phyloP scores from a whole-genome alignment of 1,140 invertebrate genomes.

The Neodiprion fabricii region DNA sequence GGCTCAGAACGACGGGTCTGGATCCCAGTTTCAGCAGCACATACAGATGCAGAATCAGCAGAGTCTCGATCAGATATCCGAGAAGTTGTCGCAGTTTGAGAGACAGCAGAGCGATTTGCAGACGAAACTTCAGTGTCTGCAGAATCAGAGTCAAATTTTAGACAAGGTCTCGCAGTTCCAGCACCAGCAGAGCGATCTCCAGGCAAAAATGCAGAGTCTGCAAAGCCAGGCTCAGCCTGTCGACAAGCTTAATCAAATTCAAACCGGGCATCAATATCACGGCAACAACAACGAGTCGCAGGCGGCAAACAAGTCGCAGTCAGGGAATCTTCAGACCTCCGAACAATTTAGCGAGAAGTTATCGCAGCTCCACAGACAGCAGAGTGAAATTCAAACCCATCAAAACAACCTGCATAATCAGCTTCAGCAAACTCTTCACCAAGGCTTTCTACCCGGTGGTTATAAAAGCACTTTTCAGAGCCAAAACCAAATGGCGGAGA shows the following conservation, averaged over 20 bases:
- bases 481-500: constrained; percentile 46
- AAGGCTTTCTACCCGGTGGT: constrained; percentile 36
- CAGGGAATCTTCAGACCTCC: background rate
- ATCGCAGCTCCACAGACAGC: background rate
- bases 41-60: constrained; percentile 54
- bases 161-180: constrained; percentile 58
- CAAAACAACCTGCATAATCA: constrained; percentile 23
- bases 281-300: background rate
- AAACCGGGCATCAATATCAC: constrained; percentile 9
- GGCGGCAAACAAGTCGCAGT: background rate
- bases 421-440: constrained; percentile 44
- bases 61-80: constrained; percentile 53
- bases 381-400: constrained; percentile 2
- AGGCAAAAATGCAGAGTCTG: constrained; percentile 48
- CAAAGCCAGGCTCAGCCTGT: background rate
- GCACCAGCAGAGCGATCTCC: constrained; percentile 51
- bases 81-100: constrained; percentile 57
- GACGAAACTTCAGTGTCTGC: constrained; percentile 54
- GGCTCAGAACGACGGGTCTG: constrained; percentile 37
- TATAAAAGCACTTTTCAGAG: constrained; percentile 24
- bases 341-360: background rate
- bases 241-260: constrained; percentile 26
- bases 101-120: constrained; percentile 56
- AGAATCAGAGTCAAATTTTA: constrained; percentile 58
- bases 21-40: constrained; percentile 35